Evolutionary conservation across 2,797 vertebrate species (phyloP).

Genomic region (Pseudocheirus occidentalis): DNA sequence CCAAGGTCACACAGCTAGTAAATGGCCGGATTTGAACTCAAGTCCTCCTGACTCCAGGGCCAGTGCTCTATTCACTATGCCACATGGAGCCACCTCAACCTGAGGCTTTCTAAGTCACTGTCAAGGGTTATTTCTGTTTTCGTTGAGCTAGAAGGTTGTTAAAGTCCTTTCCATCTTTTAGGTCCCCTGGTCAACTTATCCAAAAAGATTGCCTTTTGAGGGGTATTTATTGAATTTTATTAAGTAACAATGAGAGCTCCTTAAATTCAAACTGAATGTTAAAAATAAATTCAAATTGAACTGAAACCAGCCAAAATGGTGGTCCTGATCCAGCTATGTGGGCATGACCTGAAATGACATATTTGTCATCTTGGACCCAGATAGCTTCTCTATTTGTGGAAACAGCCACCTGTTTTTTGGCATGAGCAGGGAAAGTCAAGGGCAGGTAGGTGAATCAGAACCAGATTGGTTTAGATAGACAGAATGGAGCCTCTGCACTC

Average conservation of each 20-base stretch:
- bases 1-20: no score
- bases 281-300: background rate
- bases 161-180: background rate
- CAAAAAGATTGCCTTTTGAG: background rate
- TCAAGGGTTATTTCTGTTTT: background rate
- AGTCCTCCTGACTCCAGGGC: no score
- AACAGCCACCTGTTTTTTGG: background rate
- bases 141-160: background rate
- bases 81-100: no score
- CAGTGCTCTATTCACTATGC: no score
- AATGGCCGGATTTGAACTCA: no score
- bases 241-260: constrained; percentile 30
- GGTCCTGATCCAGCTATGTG: background rate
- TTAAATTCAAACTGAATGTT: background rate
- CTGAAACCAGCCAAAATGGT: background rate
- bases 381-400: background rate
- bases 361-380: background rate
- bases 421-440: background rate
- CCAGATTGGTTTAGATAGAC: background rate
- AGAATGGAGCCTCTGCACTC: background rate
- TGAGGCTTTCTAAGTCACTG: background rate
- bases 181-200: background rate
- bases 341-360: background rate
- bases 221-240: background rate
- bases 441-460: background rate